Evolutionary conservation across 1,140 invertebrate genomes (phyloP).

Genomic region (Leptonema lineaticorne): DNA sequence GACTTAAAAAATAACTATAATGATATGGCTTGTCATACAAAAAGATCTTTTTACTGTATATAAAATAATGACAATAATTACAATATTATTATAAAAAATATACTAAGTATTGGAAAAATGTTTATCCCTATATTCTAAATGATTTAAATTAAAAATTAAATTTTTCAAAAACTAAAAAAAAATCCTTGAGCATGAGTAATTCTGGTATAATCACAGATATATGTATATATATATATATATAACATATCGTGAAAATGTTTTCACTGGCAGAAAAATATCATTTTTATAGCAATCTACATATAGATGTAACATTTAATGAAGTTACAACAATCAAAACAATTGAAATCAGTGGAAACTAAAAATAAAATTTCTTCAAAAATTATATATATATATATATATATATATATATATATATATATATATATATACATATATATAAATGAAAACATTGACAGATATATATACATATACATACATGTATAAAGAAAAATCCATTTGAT

Average conservation of each 20-base stretch:
- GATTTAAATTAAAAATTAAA: background rate
- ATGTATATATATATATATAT: conserved; percentile 6
- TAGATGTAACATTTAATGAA: no score
- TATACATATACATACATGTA: no score
- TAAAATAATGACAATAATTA: background rate
- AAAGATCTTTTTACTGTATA: background rate
- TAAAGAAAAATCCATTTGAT: conserved; percentile 7
- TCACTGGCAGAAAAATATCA: background rate
- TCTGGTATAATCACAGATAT: conserved; percentile 10
- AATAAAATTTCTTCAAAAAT: no score
- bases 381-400: no score
- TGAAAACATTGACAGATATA: no score
- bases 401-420: no score
- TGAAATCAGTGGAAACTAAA: no score
- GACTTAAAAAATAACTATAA: background rate
- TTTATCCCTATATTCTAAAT: background rate
- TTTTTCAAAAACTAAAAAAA: conserved; percentile 6
- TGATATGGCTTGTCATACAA: background rate
- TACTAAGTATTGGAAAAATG: background rate
- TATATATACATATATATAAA: no score
- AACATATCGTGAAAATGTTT: background rate
- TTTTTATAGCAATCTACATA: background rate
- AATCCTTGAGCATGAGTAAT: conserved; percentile 14
- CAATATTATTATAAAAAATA: background rate
- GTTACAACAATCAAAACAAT: no score